A percentile compares a stretch with the other conserved stretches of the same genome.
These are phyloP conservation scores for Nothura maculosa DNA, from an alignment of 2,797 vertebrate species.

Conservation along the genomic window DNA sequence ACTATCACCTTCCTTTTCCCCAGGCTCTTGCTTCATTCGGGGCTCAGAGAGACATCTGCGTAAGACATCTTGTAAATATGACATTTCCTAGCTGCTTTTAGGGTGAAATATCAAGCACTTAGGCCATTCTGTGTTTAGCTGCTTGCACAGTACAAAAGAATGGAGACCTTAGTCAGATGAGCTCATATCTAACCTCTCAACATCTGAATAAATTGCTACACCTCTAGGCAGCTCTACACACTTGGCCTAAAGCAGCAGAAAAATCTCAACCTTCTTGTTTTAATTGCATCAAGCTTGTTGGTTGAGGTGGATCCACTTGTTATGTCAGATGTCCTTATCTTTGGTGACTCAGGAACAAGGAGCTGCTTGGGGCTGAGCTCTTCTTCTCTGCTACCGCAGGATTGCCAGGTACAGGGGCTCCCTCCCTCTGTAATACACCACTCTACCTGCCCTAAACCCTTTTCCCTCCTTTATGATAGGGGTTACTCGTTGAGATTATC, in stretches of 20 bases:
- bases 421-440: not conserved
- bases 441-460: not conserved
- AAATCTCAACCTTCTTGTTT: not conserved
- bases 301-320: not conserved
- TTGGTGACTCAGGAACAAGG: rapidly evolving
- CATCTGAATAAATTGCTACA: not conserved
- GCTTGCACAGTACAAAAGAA: not conserved
- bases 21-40: not conserved
- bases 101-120: not conserved
- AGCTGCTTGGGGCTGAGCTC: not conserved
- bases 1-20: not conserved
- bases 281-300: not conserved
- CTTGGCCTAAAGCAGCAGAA: not conserved
- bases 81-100: not conserved
- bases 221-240: not conserved
- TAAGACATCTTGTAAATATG: not conserved
- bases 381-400: not conserved
- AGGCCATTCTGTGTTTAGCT: not conserved
- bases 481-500: not conserved
- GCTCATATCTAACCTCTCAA: not conserved
- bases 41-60: not conserved
- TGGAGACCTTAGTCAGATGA: not conserved
- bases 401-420: not conserved
- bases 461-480: not conserved
- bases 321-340: rapidly evolving